phyloP scores from a whole-genome alignment of 2,888 invertebrate genomes.

The Polietes domitor region DNA sequence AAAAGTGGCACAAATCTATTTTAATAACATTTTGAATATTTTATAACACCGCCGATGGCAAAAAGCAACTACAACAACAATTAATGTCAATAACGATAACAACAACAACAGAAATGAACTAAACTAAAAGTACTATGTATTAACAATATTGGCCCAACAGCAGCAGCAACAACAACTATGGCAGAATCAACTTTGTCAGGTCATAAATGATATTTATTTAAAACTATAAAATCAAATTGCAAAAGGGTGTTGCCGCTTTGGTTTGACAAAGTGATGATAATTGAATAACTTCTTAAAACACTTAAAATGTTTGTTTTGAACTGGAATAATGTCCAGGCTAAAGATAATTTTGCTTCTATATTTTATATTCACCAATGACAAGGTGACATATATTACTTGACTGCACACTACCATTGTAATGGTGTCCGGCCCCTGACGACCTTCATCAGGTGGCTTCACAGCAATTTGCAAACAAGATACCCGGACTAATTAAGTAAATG shows the following conservation, averaged over 20 bases:
- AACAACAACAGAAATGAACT: background rate
- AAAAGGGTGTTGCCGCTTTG: background rate
- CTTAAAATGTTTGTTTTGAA: too few species aligned
- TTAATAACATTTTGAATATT: constrained; percentile 36
- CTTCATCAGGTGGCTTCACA: too few species aligned
- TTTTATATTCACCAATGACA: too few species aligned
- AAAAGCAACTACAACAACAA: background rate
- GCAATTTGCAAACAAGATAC: too few species aligned
- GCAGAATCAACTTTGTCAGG: constrained; percentile 8
- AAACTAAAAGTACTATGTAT: constrained; percentile 5
- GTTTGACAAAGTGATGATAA: too few species aligned
- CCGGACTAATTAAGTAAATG: too few species aligned
- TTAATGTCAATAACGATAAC: background rate
- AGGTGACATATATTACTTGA: too few species aligned
- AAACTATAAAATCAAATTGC: constrained; percentile 23
- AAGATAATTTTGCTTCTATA: too few species aligned
- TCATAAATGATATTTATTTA: constrained; percentile 30
- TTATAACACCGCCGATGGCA: constrained; percentile 1
- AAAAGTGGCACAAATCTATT: constrained; percentile 35
- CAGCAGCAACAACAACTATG: background rate
- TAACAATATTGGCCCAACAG: constrained; percentile 20
- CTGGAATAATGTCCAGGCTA: too few species aligned
- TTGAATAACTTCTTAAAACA: too few species aligned
- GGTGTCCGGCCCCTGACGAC: too few species aligned
- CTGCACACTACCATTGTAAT: too few species aligned